Base-by-base conservation (phyloP, 2,797 vertebrate genomes). In the Cygnus olor region DNA sequence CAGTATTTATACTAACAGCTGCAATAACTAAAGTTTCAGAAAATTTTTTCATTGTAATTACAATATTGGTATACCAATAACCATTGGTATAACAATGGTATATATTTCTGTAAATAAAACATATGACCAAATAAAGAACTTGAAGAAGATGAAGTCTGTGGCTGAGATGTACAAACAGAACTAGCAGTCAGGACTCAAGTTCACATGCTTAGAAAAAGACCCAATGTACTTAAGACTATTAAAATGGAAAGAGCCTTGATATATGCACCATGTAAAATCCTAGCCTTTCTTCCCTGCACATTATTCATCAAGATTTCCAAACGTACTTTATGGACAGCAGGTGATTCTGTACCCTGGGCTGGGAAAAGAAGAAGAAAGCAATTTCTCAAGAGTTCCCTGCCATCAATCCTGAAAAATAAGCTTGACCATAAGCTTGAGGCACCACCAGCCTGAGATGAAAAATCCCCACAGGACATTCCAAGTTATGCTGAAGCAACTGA, bases 381-480 rank as follows among this genome's bases (percentile, higher is more conserved):
- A 90, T 93, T 88, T 90, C 80, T 47, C 71, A 87, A 12, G 60
- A 87, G 10, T 45, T 10, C 28, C n/a, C 57, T 89, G 72, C 24
- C 64, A 94, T 85, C 78, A 96, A 89, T 94, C 61, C 61, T 91
- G 68, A 90, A 95, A 90, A 89, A 93, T 74, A 90, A 93, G 54
- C 54, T 68, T 84, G 57, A 79, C 68, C 4, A 0, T 70, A 92
- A 85, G 83, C 51, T 88, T 82, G 54, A 90, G 71, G 78, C 57
- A 91, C 56, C 64, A 87, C 4, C 24, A 72, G n/a, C 64, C 61
- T 74, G 32, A 85, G 61, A 69, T 66, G 45, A 66, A 94, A 96
- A 94, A 87, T 63, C 71, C 16, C 61, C 45, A 72, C 74, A 58
- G 63, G 77, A 42, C 38, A 90, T 71, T 87, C 72, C 80, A 92